phyloP scores from a whole-genome alignment of 2,888 invertebrate genomes.

The Diaperis boleti region DNA sequence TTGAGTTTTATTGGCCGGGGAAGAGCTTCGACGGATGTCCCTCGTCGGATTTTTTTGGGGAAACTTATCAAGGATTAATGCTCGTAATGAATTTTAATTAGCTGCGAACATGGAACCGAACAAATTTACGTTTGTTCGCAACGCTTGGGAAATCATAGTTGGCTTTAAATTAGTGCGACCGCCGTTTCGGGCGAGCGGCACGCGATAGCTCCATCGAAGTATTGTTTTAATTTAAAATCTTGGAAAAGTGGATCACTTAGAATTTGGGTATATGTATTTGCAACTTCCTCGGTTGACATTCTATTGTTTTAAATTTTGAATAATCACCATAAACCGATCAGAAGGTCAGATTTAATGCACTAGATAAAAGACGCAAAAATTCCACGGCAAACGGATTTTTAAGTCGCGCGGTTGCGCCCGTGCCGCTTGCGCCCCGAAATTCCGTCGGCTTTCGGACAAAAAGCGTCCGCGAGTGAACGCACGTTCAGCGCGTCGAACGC shows the following conservation, averaged over 20 bases:
- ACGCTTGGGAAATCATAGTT: background rate
- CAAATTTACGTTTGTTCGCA: background rate
- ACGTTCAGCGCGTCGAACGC: slow-evolving; percentile 27
- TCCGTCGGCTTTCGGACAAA: background rate
- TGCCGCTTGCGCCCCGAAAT: background rate
- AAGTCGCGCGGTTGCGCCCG: background rate
- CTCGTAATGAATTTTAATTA: slow-evolving; percentile 3
- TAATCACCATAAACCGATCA: background rate
- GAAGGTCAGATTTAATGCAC: background rate
- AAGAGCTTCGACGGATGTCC: slow-evolving; percentile 19
- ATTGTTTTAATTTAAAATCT: background rate
- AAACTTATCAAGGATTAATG: slow-evolving; percentile 5
- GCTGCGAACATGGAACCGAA: background rate
- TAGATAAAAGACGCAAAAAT: no score
- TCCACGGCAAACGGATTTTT: no score
- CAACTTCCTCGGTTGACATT: background rate
- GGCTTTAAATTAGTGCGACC: background rate
- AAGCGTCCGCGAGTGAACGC: slow-evolving; percentile 22
- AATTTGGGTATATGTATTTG: no score
- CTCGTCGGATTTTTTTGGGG: background rate
- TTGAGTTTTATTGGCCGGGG: slow-evolving; percentile 31
- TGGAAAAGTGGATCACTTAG: no score
- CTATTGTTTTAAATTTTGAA: background rate
- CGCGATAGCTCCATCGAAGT: background rate
- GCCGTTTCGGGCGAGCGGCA: background rate